These are phyloP conservation scores for Hedya salicella DNA, from an alignment of 2,888 invertebrate species.

Conservation along the genomic window DNA sequence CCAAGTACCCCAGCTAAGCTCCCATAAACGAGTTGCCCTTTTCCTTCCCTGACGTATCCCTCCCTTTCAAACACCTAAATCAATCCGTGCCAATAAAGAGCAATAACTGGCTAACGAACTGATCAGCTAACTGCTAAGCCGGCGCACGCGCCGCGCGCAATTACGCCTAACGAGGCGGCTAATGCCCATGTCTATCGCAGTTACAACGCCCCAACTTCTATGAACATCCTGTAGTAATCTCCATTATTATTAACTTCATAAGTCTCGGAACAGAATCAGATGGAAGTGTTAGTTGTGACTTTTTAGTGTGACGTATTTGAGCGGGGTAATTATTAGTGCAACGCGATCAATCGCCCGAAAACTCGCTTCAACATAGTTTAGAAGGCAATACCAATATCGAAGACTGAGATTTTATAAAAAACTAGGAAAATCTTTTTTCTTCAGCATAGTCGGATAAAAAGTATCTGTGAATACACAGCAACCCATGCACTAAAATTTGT, in stretches of 20 bases:
- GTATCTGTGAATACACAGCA: too few species aligned
- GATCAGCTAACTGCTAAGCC: slow-evolving; percentile 13
- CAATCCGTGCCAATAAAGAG: slow-evolving; percentile 27
- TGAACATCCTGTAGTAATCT: too few species aligned
- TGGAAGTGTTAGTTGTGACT: not conserved
- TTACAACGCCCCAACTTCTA: not conserved
- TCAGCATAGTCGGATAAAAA: too few species aligned
- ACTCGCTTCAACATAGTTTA: too few species aligned
- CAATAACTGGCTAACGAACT: slow-evolving; percentile 20
- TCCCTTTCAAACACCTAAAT: slow-evolving; percentile 5
- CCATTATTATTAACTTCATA: not conserved
- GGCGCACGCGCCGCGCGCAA: slow-evolving; percentile 28
- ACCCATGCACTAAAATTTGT: too few species aligned
- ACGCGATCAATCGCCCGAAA: too few species aligned
- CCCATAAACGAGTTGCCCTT: slow-evolving; percentile 1
- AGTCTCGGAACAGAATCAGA: not conserved
- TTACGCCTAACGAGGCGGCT: slow-evolving; percentile 19
- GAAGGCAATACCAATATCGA: too few species aligned
- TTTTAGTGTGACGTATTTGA: too few species aligned
- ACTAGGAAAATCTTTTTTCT: too few species aligned
- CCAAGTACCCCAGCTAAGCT: not conserved
- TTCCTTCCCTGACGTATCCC: not conserved
- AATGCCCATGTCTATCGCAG: not conserved
- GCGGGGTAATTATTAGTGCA: too few species aligned
- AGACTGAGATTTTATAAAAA: too few species aligned